Evolutionary conservation across 2,888 invertebrate species (phyloP).

Genomic region (Crioceris asparagi): DNA sequence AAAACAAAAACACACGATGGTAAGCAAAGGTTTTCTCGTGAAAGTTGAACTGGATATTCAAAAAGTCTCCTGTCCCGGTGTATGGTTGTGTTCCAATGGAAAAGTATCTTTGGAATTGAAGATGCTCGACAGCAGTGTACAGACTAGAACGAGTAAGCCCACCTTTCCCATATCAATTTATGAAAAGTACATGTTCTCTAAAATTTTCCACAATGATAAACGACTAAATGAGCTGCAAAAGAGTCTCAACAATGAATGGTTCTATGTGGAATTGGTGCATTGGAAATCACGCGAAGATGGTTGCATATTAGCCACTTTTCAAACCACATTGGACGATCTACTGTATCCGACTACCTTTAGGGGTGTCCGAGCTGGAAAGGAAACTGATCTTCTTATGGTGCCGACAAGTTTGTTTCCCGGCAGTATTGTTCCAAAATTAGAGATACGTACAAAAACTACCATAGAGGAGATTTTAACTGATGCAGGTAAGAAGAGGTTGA

Average conservation of each 20-base stretch:
- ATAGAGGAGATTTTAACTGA: slow-evolving; percentile 48
- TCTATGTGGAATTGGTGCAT: slow-evolving; percentile 56
- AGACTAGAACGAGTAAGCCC: slow-evolving; percentile 55
- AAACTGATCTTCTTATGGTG: slow-evolving; percentile 58
- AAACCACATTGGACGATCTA: slow-evolving; percentile 52
- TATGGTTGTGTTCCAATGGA: slow-evolving; percentile 75
- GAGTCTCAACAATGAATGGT: slow-evolving; percentile 43
- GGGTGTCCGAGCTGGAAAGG: slow-evolving; percentile 46
- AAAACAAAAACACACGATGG: slow-evolving; percentile 23
- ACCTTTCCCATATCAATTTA: slow-evolving; percentile 60
- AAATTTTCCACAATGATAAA: slow-evolving; percentile 40
- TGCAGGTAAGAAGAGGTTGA: slow-evolving; percentile 6
- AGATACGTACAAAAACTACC: slow-evolving; percentile 55
- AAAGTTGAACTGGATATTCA: slow-evolving; percentile 48
- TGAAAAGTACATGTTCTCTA: slow-evolving; percentile 61
- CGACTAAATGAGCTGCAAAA: slow-evolving; percentile 40
- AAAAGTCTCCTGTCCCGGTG: slow-evolving; percentile 71
- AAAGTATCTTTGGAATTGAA: slow-evolving; percentile 59
- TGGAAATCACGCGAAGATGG: slow-evolving; percentile 43
- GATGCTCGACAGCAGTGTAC: slow-evolving; percentile 56
- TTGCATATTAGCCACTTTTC: slow-evolving; percentile 50
- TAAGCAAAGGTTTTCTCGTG: slow-evolving; percentile 45
- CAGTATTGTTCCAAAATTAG: slow-evolving; percentile 55
- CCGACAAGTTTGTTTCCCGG: slow-evolving; percentile 54
- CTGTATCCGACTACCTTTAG: slow-evolving; percentile 50